A percentile compares a stretch with the other conserved stretches of the same genome.
These are phyloP conservation scores for Sarcophaga caerulescens DNA, from an alignment of 2,888 invertebrate genomes.

Conservation along the genomic window DNA sequence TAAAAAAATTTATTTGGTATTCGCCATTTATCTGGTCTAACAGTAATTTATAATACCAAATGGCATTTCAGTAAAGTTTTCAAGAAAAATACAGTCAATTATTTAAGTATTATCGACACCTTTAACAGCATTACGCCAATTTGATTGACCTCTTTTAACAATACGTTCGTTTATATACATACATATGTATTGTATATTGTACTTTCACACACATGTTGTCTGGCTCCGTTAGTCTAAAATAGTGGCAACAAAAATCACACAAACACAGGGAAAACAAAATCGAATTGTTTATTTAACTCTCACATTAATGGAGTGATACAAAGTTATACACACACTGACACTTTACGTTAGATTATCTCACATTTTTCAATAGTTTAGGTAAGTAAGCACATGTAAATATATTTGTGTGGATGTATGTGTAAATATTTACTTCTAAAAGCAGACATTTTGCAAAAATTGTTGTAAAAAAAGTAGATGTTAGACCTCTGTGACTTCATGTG, in stretches of 20 bases:
- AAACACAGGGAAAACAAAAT: neutral
- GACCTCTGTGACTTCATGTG: too few relatives aligned
- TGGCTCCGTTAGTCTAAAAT: too few relatives aligned
- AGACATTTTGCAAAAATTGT: too few relatives aligned
- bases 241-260: neutral
- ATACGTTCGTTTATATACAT: neutral
- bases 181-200: too few relatives aligned
- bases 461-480: too few relatives aligned
- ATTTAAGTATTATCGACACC: conserved; percentile 16
- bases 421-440: neutral
- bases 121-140: conserved; percentile 25
- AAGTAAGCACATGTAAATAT: neutral
- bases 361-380: neutral
- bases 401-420: neutral
- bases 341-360: neutral
- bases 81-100: conserved; percentile 18
- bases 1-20: conserved; percentile 1
- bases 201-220: too few relatives aligned
- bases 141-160: conserved; percentile 58
- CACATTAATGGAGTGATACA: conserved; percentile 29
- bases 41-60: conserved; percentile 53
- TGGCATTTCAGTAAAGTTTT: conserved; percentile 50
- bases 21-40: conserved; percentile 16
- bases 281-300: neutral
- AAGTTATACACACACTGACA: conserved; percentile 8